phyloP scores from a whole-genome alignment of 2,113 vertebrate species.

The Jaculus jaculus region DNA sequence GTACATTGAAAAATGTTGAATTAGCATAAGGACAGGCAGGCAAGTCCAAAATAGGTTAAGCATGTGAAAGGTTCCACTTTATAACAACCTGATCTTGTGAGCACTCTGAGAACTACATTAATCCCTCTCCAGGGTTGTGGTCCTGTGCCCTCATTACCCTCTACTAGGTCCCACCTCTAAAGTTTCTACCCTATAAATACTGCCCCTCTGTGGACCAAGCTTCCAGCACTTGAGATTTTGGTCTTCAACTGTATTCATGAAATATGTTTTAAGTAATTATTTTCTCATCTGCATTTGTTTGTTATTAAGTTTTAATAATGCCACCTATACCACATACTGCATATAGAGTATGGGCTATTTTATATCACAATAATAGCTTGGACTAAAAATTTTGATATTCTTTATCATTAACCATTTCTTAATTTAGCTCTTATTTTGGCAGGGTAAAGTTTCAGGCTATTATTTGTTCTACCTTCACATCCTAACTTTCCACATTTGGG shows the following conservation, averaged over 20 bases:
- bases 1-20: not conserved
- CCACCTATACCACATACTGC: not conserved
- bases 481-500: not conserved
- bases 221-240: not conserved
- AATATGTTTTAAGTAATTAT: not conserved
- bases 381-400: not conserved
- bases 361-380: not conserved
- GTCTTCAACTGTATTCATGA: not conserved
- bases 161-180: not conserved
- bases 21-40: not conserved
- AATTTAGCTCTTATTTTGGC: not conserved
- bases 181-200: not conserved
- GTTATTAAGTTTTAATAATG: not conserved
- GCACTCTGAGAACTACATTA: too few relatives aligned
- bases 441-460: not conserved
- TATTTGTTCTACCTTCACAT: slow-evolving; percentile 12
- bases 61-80: not conserved
- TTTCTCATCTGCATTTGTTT: not conserved
- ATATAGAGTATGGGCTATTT: not conserved
- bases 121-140: not conserved
- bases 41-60: not conserved
- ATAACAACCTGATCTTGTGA: not conserved
- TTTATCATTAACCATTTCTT: not conserved
- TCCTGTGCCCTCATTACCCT: not conserved
- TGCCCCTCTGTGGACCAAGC: not conserved